Base-by-base conservation (phyloP, 2,113 vertebrate species). In the Hassar affinis region DNA sequence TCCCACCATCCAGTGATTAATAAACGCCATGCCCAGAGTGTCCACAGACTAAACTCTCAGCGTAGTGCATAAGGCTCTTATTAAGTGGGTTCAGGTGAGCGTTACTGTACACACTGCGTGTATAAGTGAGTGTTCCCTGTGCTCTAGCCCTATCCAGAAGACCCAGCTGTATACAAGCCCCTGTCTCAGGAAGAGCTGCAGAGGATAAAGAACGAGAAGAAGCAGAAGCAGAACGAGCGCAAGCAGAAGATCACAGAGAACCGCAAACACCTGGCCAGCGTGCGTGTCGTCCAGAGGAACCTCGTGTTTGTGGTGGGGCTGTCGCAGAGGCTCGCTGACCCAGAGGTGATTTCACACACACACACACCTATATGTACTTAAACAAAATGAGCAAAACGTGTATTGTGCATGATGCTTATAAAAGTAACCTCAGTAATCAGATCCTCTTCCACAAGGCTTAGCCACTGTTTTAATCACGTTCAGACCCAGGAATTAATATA, bases 171-270 rank as follows among this genome's bases (percentile, higher is more conserved):
- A 85, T 97, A 97, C 92, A 97, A 97, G 93, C 96, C 96, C 86
- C 95, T 97, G 82, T 96, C 96, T 89, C 95, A 96, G 90, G 96
- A 97, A 92, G 96, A 97, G 89, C 93, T 97, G 84, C 96, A 97
- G 91, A 96, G 95, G 93, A 97, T 97, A 95, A 97, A 97, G 92
- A 97, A 95, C 49, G 96, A 97, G 92, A 97, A 97, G 91, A 97
- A 96, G 90, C 96, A 96, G 89, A 96, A 97, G 91, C 96, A 97
- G 90, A 97, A 95, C 59, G 96, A 96, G 88, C 94, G 95, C 86
- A 97, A 97, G 92, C 96, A 97, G 93, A 97, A 97, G 93, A 95
- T 97, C 90, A 97, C 96, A 90, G 96, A 97, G 92, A 97, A 97
- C 87, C 94, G 96, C 87, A 97, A 97, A 90, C 96, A 97, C 80